These are phyloP conservation scores for Aspiorhynchus laticeps DNA, from an alignment of 2,113 vertebrate species.

Conservation along the genomic window DNA sequence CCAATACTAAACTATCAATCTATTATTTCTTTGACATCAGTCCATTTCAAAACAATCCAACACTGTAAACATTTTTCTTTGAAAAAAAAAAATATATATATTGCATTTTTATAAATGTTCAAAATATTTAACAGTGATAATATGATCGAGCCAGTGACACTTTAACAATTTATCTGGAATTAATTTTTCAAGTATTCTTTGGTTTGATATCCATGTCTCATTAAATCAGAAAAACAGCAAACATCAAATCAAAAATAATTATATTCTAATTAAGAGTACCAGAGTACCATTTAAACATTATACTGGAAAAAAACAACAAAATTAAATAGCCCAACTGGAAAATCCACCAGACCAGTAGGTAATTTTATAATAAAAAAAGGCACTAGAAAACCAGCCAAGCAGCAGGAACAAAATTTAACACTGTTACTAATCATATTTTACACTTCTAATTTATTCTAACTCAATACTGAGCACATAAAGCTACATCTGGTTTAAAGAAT, in stretches of 20 bases:
- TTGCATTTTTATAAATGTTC: neutral
- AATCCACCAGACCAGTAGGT: neutral
- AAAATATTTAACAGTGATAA: neutral
- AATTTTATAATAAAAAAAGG: slow-evolving; percentile 1
- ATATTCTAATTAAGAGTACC: neutral
- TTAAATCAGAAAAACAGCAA: neutral
- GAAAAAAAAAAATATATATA: neutral
- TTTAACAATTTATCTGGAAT: neutral
- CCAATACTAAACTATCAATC: neutral
- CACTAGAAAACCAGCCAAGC: neutral
- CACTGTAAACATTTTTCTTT: neutral
- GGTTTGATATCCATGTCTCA: neutral
- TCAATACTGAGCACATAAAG: neutral
- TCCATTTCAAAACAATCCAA: neutral
- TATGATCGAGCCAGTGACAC: neutral
- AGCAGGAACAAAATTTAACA: neutral
- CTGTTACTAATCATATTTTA: neutral
- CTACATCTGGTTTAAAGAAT: slow-evolving; percentile 25
- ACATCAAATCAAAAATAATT: neutral
- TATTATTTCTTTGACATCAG: neutral
- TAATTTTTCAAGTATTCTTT: neutral
- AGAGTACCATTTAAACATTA: neutral
- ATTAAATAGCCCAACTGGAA: neutral
- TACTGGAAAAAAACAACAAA: too few relatives aligned
- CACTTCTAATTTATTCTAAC: neutral